Evolutionary conservation across 2,113 vertebrate species (phyloP).

Genomic region (Plectropomus leopardus): DNA sequence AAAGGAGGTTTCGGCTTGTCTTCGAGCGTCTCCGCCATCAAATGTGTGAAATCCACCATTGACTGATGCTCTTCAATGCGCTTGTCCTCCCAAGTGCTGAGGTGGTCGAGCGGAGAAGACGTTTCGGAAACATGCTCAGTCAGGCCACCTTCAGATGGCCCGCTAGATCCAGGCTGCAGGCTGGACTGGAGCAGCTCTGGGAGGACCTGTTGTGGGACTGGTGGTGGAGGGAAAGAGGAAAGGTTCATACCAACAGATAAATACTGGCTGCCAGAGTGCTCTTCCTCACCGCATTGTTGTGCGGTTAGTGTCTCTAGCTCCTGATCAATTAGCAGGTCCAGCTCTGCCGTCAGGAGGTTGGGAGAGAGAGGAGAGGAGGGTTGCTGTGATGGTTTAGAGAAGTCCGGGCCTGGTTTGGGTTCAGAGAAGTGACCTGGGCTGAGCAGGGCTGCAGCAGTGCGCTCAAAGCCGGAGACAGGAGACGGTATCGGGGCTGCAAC

Average conservation of each 20-base stretch:
- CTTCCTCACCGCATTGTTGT: constrained; percentile 1
- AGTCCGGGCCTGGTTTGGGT: constrained; percentile 49
- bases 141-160: not conserved
- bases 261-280: not conserved
- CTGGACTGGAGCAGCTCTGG: constrained; percentile 77
- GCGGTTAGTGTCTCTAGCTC: constrained; percentile 82
- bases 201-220: constrained; percentile 57
- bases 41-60: constrained; percentile 75
- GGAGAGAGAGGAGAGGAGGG: constrained; percentile 19
- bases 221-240: constrained; percentile 47
- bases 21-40: constrained; percentile 38
- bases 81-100: constrained; percentile 42
- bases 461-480: constrained; percentile 83
- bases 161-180: constrained; percentile 27
- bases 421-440: constrained; percentile 39
- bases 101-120: constrained; percentile 50
- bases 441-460: constrained; percentile 81
- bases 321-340: constrained; percentile 88
- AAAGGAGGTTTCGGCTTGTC: constrained; percentile 52
- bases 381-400: constrained; percentile 9
- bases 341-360: constrained; percentile 83
- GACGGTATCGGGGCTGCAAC: constrained; percentile 65
- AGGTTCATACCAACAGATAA: not conserved
- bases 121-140: constrained; percentile 19
- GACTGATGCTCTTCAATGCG: not conserved